Evolutionary conservation across 2,113 vertebrate genomes (phyloP).

Genomic region (Elephas maximus): DNA sequence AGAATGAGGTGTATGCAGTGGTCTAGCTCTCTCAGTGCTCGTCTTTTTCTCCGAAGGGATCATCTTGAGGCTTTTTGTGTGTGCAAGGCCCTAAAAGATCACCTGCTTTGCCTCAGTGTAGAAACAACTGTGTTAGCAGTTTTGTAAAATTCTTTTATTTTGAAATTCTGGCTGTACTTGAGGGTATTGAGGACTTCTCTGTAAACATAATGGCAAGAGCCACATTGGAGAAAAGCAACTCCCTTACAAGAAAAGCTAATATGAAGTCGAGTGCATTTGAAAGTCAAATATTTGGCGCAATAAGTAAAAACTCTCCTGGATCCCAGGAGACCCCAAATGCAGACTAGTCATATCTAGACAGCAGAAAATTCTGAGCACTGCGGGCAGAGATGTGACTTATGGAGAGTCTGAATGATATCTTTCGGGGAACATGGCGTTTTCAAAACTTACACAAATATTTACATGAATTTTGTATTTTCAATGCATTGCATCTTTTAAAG

Average conservation of each 20-base stretch:
- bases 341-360: background rate
- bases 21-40: background rate
- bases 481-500: background rate
- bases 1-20: background rate
- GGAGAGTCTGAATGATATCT: background rate
- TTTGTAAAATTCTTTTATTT: background rate
- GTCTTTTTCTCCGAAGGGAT: background rate
- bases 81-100: background rate
- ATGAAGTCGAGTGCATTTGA: background rate
- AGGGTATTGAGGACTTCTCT: background rate
- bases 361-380: background rate
- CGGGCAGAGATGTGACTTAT: background rate
- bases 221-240: background rate
- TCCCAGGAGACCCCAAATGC: background rate
- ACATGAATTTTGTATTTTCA: constrained; percentile 32
- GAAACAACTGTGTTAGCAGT: background rate
- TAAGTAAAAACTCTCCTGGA: background rate
- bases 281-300: constrained; percentile 8
- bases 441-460: background rate
- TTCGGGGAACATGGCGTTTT: background rate
- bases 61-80: background rate
- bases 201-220: background rate
- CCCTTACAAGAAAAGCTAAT: background rate
- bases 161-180: background rate
- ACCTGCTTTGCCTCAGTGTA: background rate